Evolutionary conservation across 2,797 vertebrate genomes (phyloP).

Genomic region (Siniperca scherzeri): DNA sequence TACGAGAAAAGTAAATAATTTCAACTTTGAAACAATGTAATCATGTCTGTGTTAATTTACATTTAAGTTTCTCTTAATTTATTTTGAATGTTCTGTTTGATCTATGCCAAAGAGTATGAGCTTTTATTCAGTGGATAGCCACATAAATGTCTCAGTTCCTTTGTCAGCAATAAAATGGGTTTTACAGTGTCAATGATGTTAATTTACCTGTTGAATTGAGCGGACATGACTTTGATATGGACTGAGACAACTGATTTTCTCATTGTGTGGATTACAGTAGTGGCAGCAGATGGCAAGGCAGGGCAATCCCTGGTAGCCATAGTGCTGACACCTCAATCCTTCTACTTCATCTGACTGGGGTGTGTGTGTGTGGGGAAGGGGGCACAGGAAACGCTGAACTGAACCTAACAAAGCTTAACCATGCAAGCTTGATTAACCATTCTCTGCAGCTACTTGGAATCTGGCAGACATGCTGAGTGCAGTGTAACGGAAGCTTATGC

Average conservation of each 20-base stretch:
- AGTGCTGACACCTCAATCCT: constrained; percentile 81
- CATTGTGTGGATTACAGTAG: constrained; percentile 81
- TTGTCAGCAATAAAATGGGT: constrained; percentile 41
- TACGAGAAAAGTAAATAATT: neutral
- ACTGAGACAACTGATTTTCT: constrained; percentile 86
- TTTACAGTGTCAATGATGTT: constrained; percentile 65
- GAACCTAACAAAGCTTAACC: constrained; percentile 56
- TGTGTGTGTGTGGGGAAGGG: too few species aligned
- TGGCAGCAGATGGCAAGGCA: constrained; percentile 88
- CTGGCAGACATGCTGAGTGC: constrained; percentile 44
- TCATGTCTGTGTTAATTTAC: neutral
- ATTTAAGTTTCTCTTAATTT: neutral
- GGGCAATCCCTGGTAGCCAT: constrained; percentile 82
- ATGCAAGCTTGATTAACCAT: constrained; percentile 23
- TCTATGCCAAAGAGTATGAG: neutral
- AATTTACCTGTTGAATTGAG: constrained; percentile 73
- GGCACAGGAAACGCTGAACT: constrained; percentile 54
- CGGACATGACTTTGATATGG: constrained; percentile 77
- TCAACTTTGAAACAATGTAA: neutral
- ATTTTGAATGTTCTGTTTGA: neutral
- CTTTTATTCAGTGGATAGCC: neutral
- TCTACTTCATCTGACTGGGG: constrained; percentile 57
- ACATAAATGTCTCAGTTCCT: neutral
- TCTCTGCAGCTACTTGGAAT: constrained; percentile 23
- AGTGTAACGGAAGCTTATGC: constrained; percentile 27